Base-by-base conservation (phyloP, 2,113 vertebrate genomes). In the Apeltes quadracus region DNA sequence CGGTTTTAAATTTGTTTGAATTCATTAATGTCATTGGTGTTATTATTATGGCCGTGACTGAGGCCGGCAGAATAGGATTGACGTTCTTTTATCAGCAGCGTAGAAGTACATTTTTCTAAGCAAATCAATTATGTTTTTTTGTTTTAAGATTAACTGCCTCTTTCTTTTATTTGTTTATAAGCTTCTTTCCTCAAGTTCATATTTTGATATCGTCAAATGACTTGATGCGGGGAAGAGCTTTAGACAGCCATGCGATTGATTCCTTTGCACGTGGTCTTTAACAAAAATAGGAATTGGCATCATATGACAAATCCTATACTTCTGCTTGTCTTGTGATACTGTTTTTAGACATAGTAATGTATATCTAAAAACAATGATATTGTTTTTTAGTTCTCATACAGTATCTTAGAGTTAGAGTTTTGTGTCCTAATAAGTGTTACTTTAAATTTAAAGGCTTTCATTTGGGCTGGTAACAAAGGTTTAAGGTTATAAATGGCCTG, bases 231-330 rank as follows among this genome's bases (percentile, higher is more conserved):
- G 68, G 64, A 86, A 83, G 68, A 41, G 61, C 23, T 62, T 56
- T 61, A 74, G 82, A 73, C 84, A 73, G 64, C 32, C 79, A 73
- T 16, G 51, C 79, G 83, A 43, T 51, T 57, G 70, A 61, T 72
- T 83, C 78, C 76, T 81, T 67, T 58, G 61, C 16, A 72, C 64
- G n/a, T 23, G 5, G 15, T 55, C 29, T 75, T 18, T 57, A 29
- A 56, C 64, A 46, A 44, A 69, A 22, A 71, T 67, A 54, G 18
- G 20, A 56, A 38, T 32, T 76, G 50, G 57, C 69, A 61, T 4
- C 0, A 29, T 71, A 59, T 51, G 27, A 43, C 6, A 53, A 12
- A 54, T 18, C 43, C 56, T 56, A 13, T 32, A 39, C 54, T 75
- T 3, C 25, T 7, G 20, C 18, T 3, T 53, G 43, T 34, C 22